phyloP scores from a whole-genome alignment of 2,797 vertebrate genomes.

The Yasuhikotakia modesta region DNA sequence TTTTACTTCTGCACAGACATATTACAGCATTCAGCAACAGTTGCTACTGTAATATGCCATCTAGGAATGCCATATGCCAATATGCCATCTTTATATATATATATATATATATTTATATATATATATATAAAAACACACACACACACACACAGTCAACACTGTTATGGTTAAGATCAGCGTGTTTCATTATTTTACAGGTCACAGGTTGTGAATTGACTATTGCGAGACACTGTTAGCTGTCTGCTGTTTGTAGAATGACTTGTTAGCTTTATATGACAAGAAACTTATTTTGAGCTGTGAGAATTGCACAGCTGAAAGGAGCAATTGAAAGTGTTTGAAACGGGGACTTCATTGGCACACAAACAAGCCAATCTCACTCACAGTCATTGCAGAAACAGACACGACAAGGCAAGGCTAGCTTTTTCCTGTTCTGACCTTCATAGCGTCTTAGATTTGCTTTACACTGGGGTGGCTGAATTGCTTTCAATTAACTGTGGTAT shows the following conservation, averaged over 20 bases:
- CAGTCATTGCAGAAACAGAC: conserved; percentile 4
- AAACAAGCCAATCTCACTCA: conserved; percentile 14
- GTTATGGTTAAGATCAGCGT: no score
- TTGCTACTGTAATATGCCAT: not conserved
- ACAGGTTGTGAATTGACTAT: not conserved
- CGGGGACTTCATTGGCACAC: conserved; percentile 19
- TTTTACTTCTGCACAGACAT: not conserved
- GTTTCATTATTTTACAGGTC: no score
- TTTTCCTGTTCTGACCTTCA: conserved; percentile 28
- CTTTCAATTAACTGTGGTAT: conserved; percentile 39
- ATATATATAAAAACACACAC: no score
- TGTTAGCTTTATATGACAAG: not conserved
- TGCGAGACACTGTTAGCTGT: not conserved
- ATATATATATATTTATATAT: no score
- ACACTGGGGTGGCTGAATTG: conserved; percentile 19
- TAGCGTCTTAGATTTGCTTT: conserved; percentile 33
- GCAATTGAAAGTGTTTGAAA: conserved; percentile 1
- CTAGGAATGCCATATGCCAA: no score
- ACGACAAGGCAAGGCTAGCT: not conserved
- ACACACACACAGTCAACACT: not conserved
- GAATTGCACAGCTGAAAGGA: conserved; percentile 2
- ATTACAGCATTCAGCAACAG: not conserved
- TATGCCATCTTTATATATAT: no score
- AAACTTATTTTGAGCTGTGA: not conserved
- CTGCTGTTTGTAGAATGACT: not conserved